Percentiles rank a stretch among this genome's conserved stretches.
Conservation (phyloP, 2,888 invertebrate species). For the Lymantria dispar region DNA sequence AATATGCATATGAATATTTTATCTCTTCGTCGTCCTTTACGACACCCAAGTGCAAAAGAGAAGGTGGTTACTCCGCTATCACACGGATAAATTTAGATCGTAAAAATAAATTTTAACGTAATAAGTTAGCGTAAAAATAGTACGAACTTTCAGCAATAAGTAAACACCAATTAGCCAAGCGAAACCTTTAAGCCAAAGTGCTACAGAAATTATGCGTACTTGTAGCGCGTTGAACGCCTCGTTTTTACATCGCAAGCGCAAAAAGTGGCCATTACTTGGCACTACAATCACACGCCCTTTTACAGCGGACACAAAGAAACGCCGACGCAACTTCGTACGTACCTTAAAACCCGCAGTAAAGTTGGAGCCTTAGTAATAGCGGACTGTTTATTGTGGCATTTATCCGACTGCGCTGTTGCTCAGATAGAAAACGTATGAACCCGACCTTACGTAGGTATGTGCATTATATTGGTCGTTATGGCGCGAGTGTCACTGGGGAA, state of each 20-base stretch:
- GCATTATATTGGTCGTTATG: too few species aligned
- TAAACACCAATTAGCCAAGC: constrained; percentile 3
- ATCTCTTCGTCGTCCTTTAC: too few species aligned
- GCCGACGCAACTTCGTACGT: constrained; percentile 52
- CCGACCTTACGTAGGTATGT: too few species aligned
- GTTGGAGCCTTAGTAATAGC: constrained; percentile 36
- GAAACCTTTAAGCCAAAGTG: constrained; percentile 12
- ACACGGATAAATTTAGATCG: too few species aligned
- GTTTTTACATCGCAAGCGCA: constrained; percentile 61
- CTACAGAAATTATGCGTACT: constrained; percentile 12
- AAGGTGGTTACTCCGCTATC: too few species aligned
- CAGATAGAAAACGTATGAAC: too few species aligned
- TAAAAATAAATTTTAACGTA: too few species aligned
- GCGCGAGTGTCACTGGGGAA: too few species aligned
- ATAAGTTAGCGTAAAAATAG: too few species aligned
- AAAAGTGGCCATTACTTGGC: constrained; percentile 61
- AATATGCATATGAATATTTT: too few species aligned
- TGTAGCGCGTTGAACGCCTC: constrained; percentile 45
- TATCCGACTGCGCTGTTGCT: too few species aligned
- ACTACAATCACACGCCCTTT: constrained; percentile 60
- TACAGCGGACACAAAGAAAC: constrained; percentile 55
- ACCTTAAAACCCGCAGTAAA: constrained; percentile 35
- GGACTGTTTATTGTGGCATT: constrained; percentile 5
- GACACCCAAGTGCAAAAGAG: too few species aligned
- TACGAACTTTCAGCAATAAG: background rate